These are phyloP conservation scores for Alces alces DNA, from an alignment of 2,113 vertebrate species.

Conservation along the genomic window DNA sequence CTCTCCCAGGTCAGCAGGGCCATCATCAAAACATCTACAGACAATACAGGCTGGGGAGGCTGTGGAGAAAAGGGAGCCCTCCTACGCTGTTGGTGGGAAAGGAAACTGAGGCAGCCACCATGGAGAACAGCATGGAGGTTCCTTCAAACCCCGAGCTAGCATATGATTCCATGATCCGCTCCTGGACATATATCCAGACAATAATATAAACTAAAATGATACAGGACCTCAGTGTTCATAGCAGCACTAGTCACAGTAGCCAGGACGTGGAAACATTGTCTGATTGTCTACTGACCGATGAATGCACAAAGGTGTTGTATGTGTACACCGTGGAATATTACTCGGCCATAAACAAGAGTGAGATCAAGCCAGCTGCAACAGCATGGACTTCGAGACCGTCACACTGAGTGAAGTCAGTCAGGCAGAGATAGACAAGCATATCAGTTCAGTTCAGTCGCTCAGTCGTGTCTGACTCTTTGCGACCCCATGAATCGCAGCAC, in stretches of 20 bases:
- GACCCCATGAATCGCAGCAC: no score
- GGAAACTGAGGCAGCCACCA: accelerated
- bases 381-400: accelerated
- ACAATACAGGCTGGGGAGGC: not conserved
- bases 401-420: not conserved
- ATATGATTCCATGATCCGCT: not conserved
- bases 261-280: not conserved
- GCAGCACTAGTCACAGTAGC: accelerated
- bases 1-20: not conserved
- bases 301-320: accelerated
- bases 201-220: accelerated
- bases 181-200: not conserved
- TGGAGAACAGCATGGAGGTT: not conserved
- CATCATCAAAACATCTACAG: not conserved
- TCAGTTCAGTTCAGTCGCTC: no score
- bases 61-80: not conserved
- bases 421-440: not conserved
- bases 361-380: accelerated
- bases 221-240: not conserved
- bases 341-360: not conserved
- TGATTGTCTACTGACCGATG: not conserved
- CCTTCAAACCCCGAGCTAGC: not conserved
- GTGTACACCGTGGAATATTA: accelerated
- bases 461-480: no score
- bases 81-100: not conserved